Base-by-base conservation (phyloP, 2,888 invertebrate species). In the Griposia aprilina region DNA sequence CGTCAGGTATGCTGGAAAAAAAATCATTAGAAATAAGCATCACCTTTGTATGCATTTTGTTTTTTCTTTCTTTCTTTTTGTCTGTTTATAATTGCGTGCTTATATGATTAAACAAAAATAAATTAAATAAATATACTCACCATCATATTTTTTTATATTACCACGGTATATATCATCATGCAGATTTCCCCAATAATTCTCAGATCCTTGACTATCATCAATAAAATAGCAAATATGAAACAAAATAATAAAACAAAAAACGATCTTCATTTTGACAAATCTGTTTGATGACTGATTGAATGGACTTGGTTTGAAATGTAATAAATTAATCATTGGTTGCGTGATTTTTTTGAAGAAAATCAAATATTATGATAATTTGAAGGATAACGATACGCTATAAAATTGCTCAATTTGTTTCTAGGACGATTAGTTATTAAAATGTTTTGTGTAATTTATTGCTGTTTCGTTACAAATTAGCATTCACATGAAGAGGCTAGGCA, bases 321-420 rank as follows among this genome's bases (percentile, higher is more conserved):
- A n/a, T 57, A 57, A 50, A 71, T 67, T 17, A 57, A 73, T 59
- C 20, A 60, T 1, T 55, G 17, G 17, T 67, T n/a, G 81, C 84
- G 45, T 84, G 84, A 48, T 50, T 60, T 50, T 60, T 66, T 30
- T 11, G 17, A 20, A 84, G 84, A 84, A 80, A 62, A 67, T 23
- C 45, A 52, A 60, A 23, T 6, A 73, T 78, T 72, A 78, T 52
- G 10, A 17, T 73, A 45, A 52, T 81, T 52, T 45, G 2, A 60
- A 36, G 3, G 20, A 70, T 41, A 52, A 59, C 41, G 26, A 52
- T 80, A 65, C 13, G 41, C 36, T 83, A 20, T 17, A 48, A 55
- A 55, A 68, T 80, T 57, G 78, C n/a, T 36, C 36, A 26, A 50
- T 80, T 62, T 50, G 30, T 57, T 57, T 20, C 55, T 13, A 78